Base-by-base conservation (phyloP, 2,888 invertebrate species). In the Leucania comma region DNA sequence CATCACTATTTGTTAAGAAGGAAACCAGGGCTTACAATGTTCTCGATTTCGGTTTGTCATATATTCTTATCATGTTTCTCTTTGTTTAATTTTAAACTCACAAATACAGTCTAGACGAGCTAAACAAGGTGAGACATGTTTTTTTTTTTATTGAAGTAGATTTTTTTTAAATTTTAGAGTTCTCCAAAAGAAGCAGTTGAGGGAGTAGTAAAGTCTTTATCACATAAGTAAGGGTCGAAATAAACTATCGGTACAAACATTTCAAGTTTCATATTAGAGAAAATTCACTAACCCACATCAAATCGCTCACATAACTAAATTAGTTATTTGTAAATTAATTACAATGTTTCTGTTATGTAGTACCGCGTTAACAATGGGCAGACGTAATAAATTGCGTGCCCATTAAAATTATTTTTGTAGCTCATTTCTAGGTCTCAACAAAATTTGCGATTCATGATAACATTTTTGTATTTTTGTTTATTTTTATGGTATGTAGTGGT, bases 361-460 rank as follows among this genome's bases (percentile, higher is more conserved):
- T 72, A 54, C 57, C 59, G 63, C 46, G 51, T 46, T 80, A 73
- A 84, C 82, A 74, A 81, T 74, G 75, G 81, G 66, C 67, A 78
- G 79, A 83, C 87, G 82, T 84, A 85, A 68, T 68, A 72, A 88
- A 87, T 91, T 89, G 90, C 91, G 90, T 90, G 92, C 90, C 90
- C 89, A 91, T 92, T 91, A 75, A 89, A 92, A 94, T 94, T 94
- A 95, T 95, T 95, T 95, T 93, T 88, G 92, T 94, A 92, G 91
- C 93, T 93, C 91, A 90, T 88, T 76, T 89, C 89, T 90, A 90
- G 90, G 91, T 92, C 90, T 85, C 88, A 84, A 88, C 82, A 84
- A 86, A 87, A 86, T 86, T 83, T 80, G 54, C 83, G 72, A 84
- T 82, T 67, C 62, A 59, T 67, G 68, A 80, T 83, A 68, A 75